These are phyloP conservation scores for Ormyrus thymus DNA, from an alignment of 2,888 invertebrate species.

Conservation along the genomic window DNA sequence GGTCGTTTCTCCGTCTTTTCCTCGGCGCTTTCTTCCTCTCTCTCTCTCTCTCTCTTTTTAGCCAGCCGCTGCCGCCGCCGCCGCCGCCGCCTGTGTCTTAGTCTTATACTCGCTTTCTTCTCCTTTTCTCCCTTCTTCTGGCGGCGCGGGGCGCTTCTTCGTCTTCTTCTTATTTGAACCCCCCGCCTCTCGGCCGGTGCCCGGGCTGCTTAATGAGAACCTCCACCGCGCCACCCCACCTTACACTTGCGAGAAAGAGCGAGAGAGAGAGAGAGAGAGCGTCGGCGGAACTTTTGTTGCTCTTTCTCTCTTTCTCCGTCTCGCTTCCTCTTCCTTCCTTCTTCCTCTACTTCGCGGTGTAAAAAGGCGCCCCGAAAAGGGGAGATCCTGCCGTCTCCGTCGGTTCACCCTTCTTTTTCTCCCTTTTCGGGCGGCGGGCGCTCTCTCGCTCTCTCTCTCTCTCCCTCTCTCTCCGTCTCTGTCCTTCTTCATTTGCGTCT, in stretches of 20 bases:
- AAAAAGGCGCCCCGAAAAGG: slow-evolving; percentile 47
- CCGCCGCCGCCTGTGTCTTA: slow-evolving; percentile 63
- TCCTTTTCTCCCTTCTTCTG: slow-evolving; percentile 66
- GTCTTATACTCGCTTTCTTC: slow-evolving; percentile 67
- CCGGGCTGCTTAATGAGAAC: slow-evolving; percentile 75
- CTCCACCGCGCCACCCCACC: slow-evolving; percentile 45
- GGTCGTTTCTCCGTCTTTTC: slow-evolving; percentile 12
- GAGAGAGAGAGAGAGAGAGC: slow-evolving; percentile 35
- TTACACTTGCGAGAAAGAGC: slow-evolving; percentile 50
- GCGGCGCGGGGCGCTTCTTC: slow-evolving; percentile 60
- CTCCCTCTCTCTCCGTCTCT: slow-evolving; percentile 36
- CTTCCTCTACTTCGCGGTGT: slow-evolving; percentile 49
- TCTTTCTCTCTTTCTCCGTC: slow-evolving; percentile 45
- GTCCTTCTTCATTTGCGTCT: slow-evolving; percentile 57
- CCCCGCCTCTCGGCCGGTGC: slow-evolving; percentile 68
- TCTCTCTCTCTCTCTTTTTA: slow-evolving; percentile 47
- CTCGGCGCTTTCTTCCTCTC: slow-evolving; percentile 24
- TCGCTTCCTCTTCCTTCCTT: slow-evolving; percentile 45
- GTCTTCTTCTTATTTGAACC: slow-evolving; percentile 71
- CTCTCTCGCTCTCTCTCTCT: slow-evolving; percentile 47
- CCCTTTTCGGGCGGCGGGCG: too few species aligned
- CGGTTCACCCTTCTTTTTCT: slow-evolving; percentile 9
- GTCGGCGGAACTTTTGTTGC: slow-evolving; percentile 54
- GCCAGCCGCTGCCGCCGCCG: slow-evolving; percentile 38
- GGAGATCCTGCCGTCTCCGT: slow-evolving; percentile 24